Conservation (phyloP, 1,140 invertebrate species). For the Megalonaias nervosa region DNA sequence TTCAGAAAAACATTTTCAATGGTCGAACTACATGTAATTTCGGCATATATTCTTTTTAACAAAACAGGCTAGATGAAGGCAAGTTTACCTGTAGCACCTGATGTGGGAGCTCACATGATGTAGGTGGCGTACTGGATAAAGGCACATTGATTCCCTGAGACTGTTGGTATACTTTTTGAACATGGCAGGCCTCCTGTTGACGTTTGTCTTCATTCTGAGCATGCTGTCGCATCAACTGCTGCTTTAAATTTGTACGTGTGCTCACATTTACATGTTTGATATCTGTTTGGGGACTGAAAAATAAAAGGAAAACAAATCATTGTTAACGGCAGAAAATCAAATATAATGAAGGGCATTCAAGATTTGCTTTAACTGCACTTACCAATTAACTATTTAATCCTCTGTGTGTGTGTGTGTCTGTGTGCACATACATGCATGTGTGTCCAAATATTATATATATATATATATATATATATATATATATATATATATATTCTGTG, state of each 20-base stretch:
- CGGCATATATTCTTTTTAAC: too few relatives aligned
- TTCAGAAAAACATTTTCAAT: too few relatives aligned
- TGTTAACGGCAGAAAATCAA: too few relatives aligned
- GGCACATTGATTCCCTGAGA: conserved; percentile 22
- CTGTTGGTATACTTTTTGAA: conserved; percentile 20
- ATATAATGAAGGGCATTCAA: too few relatives aligned
- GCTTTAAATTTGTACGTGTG: conserved; percentile 22
- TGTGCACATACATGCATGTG: too few relatives aligned
- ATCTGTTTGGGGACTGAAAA: conserved; percentile 31
- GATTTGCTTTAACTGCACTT: too few relatives aligned
- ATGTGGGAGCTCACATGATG: conserved; percentile 20
- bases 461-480: too few relatives aligned
- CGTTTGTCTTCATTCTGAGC: conserved; percentile 28
- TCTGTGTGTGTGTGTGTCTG: too few relatives aligned
- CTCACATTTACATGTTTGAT: conserved; percentile 24
- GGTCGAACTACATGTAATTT: too few relatives aligned
- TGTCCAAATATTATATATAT: too few relatives aligned
- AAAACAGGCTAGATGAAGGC: background rate
- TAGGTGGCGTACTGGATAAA: conserved; percentile 1
- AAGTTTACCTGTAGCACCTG: conserved; percentile 27
- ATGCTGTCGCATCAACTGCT: conserved; percentile 31
- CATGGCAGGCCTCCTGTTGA: conserved; percentile 26
- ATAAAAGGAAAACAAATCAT: background rate
- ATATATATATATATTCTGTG: too few relatives aligned
- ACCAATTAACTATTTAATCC: too few relatives aligned